A percentile compares a stretch with the other conserved stretches of the same genome.
Evolutionary conservation across 1,140 invertebrate species (phyloP).

Genomic region (Trypoxylus dichotomus): DNA sequence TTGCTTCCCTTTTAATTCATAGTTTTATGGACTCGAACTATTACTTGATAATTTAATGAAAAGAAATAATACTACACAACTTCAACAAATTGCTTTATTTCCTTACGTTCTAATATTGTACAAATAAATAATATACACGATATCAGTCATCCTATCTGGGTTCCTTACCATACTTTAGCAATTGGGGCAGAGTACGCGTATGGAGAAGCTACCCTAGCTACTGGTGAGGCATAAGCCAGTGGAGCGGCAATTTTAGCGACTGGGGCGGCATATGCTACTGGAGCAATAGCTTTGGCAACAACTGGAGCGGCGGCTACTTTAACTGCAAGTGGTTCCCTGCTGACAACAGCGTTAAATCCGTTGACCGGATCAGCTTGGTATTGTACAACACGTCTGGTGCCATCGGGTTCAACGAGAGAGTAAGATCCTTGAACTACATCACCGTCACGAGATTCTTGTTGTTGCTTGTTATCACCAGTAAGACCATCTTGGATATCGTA

Average conservation of each 20-base stretch:
- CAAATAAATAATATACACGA: neutral
- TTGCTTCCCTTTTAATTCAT: neutral
- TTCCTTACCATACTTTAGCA: neutral
- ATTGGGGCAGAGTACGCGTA: slow-evolving; percentile 30
- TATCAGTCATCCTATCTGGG: neutral
- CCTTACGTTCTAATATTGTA: neutral
- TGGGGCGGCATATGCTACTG: slow-evolving; percentile 22
- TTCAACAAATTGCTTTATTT: slow-evolving; percentile 13
- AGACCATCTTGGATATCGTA: slow-evolving; percentile 60
- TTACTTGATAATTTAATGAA: neutral
- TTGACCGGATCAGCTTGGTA: slow-evolving; percentile 53
- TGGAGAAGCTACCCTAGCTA: slow-evolving; percentile 27
- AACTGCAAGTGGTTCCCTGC: slow-evolving; percentile 58
- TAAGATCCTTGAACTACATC: slow-evolving; percentile 46
- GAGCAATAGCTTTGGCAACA: slow-evolving; percentile 30
- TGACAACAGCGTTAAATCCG: slow-evolving; percentile 54
- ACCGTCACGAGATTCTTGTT: slow-evolving; percentile 52
- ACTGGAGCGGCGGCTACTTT: slow-evolving; percentile 48
- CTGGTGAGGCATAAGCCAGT: neutral
- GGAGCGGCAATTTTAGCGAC: slow-evolving; percentile 19
- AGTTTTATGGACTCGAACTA: neutral
- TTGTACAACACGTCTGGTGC: slow-evolving; percentile 39
- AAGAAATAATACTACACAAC: neutral
- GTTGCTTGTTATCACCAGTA: slow-evolving; percentile 61
- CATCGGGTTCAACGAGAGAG: slow-evolving; percentile 38